These are phyloP conservation scores for Saccostrea echinata DNA, from an alignment of 1,140 invertebrate species.

Conservation along the genomic window DNA sequence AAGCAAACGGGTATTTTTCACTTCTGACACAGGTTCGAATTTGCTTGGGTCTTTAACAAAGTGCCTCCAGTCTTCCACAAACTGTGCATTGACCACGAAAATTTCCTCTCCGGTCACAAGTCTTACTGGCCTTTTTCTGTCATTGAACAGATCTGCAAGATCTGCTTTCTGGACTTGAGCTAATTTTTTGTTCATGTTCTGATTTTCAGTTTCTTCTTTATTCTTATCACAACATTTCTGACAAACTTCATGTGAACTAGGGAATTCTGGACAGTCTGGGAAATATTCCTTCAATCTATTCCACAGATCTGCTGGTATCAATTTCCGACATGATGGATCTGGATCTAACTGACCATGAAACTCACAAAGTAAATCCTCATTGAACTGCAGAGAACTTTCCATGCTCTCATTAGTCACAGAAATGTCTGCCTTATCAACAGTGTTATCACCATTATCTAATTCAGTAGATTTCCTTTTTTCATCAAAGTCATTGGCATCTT, in stretches of 20 bases:
- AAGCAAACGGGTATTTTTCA: constrained; percentile 67
- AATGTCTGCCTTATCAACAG: constrained; percentile 7
- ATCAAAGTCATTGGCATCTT: constrained; percentile 34
- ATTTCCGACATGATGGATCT: constrained; percentile 76
- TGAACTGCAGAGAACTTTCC: constrained; percentile 79
- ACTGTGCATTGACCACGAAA: constrained; percentile 72
- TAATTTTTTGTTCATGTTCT: constrained; percentile 67
- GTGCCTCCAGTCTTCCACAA: constrained; percentile 77
- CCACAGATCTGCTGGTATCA: constrained; percentile 82
- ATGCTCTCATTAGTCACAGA: constrained; percentile 55
- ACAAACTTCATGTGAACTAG: constrained; percentile 76
- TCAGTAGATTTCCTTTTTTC: constrained; percentile 39
- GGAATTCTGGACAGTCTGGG: constrained; percentile 81
- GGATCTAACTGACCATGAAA: constrained; percentile 79
- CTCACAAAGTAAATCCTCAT: constrained; percentile 83
- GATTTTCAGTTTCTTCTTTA: constrained; percentile 68
- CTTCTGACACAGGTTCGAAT: constrained; percentile 59
- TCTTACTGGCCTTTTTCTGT: constrained; percentile 74
- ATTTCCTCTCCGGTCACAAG: constrained; percentile 55
- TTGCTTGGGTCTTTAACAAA: constrained; percentile 74
- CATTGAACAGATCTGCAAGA: constrained; percentile 75
- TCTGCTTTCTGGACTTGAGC: constrained; percentile 72
- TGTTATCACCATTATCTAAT: constrained; percentile 39
- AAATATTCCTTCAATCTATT: constrained; percentile 82
- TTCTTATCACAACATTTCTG: constrained; percentile 75